phyloP scores from a whole-genome alignment of 2,888 invertebrate genomes.

The Zhuqinia jingwanae region DNA sequence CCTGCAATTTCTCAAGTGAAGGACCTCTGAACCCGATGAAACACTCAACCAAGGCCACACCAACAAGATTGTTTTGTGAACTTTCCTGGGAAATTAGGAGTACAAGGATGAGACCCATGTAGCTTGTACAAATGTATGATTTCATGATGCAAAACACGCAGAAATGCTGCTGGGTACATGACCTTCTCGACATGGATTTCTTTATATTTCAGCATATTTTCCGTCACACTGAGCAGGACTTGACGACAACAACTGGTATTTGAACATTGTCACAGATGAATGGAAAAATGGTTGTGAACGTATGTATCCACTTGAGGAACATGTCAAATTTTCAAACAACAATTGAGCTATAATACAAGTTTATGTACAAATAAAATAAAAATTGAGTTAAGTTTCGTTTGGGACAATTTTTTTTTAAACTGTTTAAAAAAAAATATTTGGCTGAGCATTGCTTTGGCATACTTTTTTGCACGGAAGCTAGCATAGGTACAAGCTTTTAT shows the following conservation, averaged over 20 bases:
- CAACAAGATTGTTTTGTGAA: constrained; percentile 15
- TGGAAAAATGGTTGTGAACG: constrained; percentile 39
- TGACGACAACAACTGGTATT: constrained; percentile 2
- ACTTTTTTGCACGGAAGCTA: too few species aligned
- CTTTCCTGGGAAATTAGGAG: constrained; percentile 37
- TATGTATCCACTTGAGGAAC: constrained; percentile 17
- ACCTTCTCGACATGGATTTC: constrained; percentile 27
- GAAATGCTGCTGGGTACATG: constrained; percentile 29
- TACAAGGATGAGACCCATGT: constrained; percentile 22
- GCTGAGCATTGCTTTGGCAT: too few species aligned
- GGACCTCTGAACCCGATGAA: neutral
- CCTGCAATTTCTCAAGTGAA: constrained; percentile 5
- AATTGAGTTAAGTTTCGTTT: too few species aligned
- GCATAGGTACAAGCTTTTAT: too few species aligned
- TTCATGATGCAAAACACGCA: constrained; percentile 12
- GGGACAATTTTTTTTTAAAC: too few species aligned
- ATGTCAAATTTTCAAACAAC: constrained; percentile 40
- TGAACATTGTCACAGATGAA: constrained; percentile 42
- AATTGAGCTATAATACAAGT: too few species aligned
- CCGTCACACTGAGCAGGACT: neutral
- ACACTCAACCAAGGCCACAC: constrained; percentile 44
- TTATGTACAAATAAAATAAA: too few species aligned
- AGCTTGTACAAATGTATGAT: constrained; percentile 17
- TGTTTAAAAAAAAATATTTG: too few species aligned
- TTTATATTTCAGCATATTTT: neutral